Conservation (phyloP, 2,113 vertebrate species). For the Tiliqua scincoides region DNA sequence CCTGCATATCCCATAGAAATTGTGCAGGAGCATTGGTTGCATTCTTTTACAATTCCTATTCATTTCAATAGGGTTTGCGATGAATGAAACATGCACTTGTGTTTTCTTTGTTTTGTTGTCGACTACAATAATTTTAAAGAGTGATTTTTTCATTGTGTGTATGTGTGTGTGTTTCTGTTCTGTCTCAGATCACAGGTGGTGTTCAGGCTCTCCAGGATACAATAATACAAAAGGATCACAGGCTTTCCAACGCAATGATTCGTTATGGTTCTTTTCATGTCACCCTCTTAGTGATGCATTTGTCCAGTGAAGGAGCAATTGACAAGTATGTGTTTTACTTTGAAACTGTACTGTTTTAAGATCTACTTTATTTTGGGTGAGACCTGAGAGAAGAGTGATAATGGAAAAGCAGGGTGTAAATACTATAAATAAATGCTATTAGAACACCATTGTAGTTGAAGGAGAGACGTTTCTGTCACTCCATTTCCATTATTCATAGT, state of each 20-base stretch:
- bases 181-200: conserved; percentile 81
- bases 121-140: conserved; percentile 35
- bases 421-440: too few relatives aligned
- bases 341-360: conserved; percentile 26
- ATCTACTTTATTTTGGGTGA: conserved; percentile 9
- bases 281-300: conserved; percentile 89
- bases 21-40: background rate
- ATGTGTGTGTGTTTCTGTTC: conserved; percentile 25
- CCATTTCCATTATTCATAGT: too few relatives aligned
- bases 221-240: conserved; percentile 84
- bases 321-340: conserved; percentile 79
- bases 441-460: too few relatives aligned
- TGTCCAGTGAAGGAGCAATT: conserved; percentile 87
- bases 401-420: background rate
- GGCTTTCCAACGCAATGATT: conserved; percentile 85
- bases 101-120: conserved; percentile 39
- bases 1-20: background rate
- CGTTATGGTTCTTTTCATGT: conserved; percentile 85
- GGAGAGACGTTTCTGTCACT: too few relatives aligned
- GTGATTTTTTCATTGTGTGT: conserved; percentile 40
- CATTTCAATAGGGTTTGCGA: background rate
- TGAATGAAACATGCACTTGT: background rate
- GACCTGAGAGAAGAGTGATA: background rate
- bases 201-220: conserved; percentile 83
- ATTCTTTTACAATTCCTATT: background rate